Evolutionary conservation across 2,797 vertebrate genomes (phyloP).

Genomic region (Etheostoma nigrum): DNA sequence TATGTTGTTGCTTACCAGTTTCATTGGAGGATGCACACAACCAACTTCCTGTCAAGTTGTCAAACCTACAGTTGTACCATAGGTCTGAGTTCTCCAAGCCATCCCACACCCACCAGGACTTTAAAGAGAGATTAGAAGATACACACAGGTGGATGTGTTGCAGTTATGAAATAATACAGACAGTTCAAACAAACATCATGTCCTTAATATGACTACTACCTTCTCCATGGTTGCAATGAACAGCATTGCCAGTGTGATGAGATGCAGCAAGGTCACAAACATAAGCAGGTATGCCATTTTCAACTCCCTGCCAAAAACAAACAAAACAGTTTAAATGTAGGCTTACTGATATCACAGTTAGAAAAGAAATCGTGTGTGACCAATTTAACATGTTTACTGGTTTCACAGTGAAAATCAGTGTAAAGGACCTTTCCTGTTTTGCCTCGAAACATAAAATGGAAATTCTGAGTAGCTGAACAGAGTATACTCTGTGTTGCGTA

Average conservation of each 20-base stretch:
- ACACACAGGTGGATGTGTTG: constrained; percentile 17
- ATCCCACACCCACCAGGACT: constrained; percentile 94
- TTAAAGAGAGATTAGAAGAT: constrained; percentile 44
- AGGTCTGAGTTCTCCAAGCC: constrained; percentile 88
- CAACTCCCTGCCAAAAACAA: constrained; percentile 43
- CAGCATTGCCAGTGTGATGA: constrained; percentile 90
- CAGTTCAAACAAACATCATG: not conserved
- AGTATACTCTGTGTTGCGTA: constrained; percentile 59
- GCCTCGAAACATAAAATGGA: constrained; percentile 58
- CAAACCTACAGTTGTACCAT: constrained; percentile 90
- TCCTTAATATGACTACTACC: constrained; percentile 71
- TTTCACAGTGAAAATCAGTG: constrained; percentile 31
- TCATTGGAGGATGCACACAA: constrained; percentile 85
- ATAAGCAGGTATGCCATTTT: constrained; percentile 85
- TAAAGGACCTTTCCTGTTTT: constrained; percentile 54
- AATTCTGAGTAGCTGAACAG: constrained; percentile 59
- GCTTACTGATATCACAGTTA: not conserved
- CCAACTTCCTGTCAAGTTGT: constrained; percentile 84
- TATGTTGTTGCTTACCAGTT: constrained; percentile 79
- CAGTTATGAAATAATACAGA: not conserved
- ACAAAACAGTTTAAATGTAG: constrained; percentile 5
- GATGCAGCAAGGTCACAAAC: constrained; percentile 90
- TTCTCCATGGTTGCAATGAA: constrained; percentile 94
- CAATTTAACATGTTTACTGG: constrained; percentile 26
- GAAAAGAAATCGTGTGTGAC: constrained; percentile 10